Evolutionary conservation across 1,140 invertebrate genomes (phyloP).

Genomic region (Platyscapa corneri): DNA sequence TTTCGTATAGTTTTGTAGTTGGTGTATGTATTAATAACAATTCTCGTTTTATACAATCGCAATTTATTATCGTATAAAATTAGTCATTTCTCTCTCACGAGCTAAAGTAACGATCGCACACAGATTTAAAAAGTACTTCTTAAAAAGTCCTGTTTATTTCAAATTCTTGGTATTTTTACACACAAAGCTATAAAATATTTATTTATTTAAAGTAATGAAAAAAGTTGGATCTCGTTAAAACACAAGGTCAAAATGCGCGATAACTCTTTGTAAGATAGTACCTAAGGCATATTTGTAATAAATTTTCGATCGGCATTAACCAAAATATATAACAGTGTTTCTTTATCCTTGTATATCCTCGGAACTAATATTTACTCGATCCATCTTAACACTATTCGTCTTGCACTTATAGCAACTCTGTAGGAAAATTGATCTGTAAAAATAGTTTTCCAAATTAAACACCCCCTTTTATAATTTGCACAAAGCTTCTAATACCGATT

Average conservation of each 20-base stretch:
- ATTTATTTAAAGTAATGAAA: constrained; percentile 46
- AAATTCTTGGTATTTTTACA: constrained; percentile 32
- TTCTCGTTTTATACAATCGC: not conserved
- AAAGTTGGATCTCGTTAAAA: constrained; percentile 33
- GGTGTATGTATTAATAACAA: not conserved
- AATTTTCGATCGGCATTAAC: constrained; percentile 52
- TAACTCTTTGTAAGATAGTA: constrained; percentile 48
- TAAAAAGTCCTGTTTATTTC: not conserved
- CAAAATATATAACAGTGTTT: constrained; percentile 31
- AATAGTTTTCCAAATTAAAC: too few species aligned
- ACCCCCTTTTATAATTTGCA: too few species aligned
- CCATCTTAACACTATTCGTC: not conserved
- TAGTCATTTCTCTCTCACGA: not conserved
- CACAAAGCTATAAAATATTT: constrained; percentile 4
- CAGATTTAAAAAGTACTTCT: not conserved
- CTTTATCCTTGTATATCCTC: not conserved
- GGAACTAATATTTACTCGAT: not conserved
- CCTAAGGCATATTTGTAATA: constrained; percentile 51
- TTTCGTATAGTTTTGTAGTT: constrained; percentile 41
- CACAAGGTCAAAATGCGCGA: constrained; percentile 24
- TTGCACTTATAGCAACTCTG: too few species aligned
- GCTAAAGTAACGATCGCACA: not conserved
- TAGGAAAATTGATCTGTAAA: too few species aligned
- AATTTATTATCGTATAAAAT: constrained; percentile 7
- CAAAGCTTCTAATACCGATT: too few species aligned